Evolutionary conservation across 2,113 vertebrate species (phyloP), one percentile per base, ranked within the genome.

Genomic region (Ptilorrhoa leucosticta): DNA sequence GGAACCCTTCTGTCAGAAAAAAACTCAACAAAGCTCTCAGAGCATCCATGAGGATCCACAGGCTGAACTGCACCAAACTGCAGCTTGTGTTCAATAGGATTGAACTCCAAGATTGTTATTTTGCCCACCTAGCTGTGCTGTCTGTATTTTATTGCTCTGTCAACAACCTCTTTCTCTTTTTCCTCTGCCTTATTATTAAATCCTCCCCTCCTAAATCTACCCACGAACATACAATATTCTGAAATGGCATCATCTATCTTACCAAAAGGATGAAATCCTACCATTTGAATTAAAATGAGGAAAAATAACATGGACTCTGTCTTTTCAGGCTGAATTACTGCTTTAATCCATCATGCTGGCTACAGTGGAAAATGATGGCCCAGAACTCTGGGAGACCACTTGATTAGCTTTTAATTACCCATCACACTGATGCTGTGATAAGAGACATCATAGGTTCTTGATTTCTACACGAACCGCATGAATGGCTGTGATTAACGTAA

Each of bases 331-430:
- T 82, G 60, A 83, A 76, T 89, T 88, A 92, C 53, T 86, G 53
- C 57, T 94, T 88, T 71, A 72, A 93, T 89, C 75, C 68, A 76
- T 94, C 81, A 64, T 37, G 28, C 68, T 95, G 66, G 45, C 17
- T 90, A 33, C n/a, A 83, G 31, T 35, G 16, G 42, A 51, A 76
- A 92, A 35, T 76, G 86, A 63, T 33, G 30, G 58, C 63, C 50
- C 56, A 68, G 44, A 66, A 92, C 27, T 10, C 57, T 63, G 37
- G 42, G 51, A 87, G 24, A 85, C 35, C 6, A 6, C 85, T 85
- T 85, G 69, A 88, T 95, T 84, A 83, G 53, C 64, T 93, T 71
- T 57, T 96, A 94, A 94, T 92, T 80, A 78, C 40, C 60, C 27
- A 53, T 72, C 80, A 31, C 48, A 56, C 23, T 60, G 87, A 69